Conservation (phyloP, 2,113 vertebrate genomes). For the Synodontis membranacea region DNA sequence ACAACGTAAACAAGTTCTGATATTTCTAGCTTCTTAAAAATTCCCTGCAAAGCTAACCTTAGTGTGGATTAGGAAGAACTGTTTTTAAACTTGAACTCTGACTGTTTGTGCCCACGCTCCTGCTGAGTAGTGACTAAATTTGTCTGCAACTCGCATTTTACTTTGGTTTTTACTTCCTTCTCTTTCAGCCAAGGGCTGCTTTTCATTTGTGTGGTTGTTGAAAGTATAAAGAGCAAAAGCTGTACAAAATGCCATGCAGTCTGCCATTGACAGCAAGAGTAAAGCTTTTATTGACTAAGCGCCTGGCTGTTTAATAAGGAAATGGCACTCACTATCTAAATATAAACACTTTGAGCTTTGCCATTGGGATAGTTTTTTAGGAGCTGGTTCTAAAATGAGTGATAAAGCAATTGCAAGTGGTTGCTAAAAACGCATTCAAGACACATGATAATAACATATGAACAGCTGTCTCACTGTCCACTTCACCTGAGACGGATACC, state of each 20-base stretch:
- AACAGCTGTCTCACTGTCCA: background rate
- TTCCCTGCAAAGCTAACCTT: background rate
- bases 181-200: background rate
- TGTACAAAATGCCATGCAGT: background rate
- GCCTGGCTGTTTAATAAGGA: background rate
- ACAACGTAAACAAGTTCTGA: background rate
- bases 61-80: background rate
- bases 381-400: background rate
- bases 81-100: slow-evolving; percentile 26
- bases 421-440: background rate
- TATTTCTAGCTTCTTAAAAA: background rate
- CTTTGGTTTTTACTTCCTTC: slow-evolving; percentile 11
- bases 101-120: background rate
- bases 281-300: slow-evolving; percentile 15
- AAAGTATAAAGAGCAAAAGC: background rate
- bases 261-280: too few relatives aligned
- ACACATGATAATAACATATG: background rate
- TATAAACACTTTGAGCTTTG: background rate
- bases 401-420: background rate
- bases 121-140: slow-evolving; percentile 21
- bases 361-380: background rate
- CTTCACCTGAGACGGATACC: background rate
- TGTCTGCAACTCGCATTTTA: slow-evolving; percentile 9
- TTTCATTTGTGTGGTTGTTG: slow-evolving; percentile 17
- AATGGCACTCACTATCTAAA: background rate